These are phyloP conservation scores for Erebia epiphron DNA, from an alignment of 2,888 invertebrate genomes.

Conservation along the genomic window DNA sequence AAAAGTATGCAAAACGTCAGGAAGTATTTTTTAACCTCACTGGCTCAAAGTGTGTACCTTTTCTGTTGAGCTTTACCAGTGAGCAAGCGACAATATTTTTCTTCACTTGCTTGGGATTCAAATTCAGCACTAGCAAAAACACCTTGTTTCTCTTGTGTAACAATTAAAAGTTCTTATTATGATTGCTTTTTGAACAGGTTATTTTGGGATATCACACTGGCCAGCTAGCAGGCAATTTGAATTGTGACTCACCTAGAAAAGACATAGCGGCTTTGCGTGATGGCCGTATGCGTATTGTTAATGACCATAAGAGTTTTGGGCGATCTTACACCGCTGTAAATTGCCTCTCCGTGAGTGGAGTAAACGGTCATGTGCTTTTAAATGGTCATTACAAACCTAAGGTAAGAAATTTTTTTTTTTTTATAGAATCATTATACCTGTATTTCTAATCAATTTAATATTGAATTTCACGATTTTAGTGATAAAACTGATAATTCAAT, in stretches of 20 bases:
- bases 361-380: conserved; percentile 61
- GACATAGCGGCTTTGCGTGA: conserved; percentile 77
- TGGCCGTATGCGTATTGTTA: conserved; percentile 81
- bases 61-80: no score
- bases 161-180: no score
- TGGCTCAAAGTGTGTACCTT: no score
- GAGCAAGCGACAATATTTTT: no score
- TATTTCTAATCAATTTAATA: not conserved
- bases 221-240: conserved; percentile 87
- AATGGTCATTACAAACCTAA: conserved; percentile 62
- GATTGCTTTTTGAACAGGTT: conserved; percentile 54
- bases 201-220: conserved; percentile 86
- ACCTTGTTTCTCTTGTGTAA: no score
- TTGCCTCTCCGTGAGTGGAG: conserved; percentile 60
- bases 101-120: no score
- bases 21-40: no score
- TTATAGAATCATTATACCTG: not conserved
- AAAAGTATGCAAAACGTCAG: no score
- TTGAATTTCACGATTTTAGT: no score
- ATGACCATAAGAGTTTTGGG: conserved; percentile 78
- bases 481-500: no score
- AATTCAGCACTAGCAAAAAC: no score
- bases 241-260: conserved; percentile 83
- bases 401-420: conserved; percentile 44
- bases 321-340: conserved; percentile 73